These are phyloP conservation scores for Thunnus thynnus DNA, from an alignment of 2,113 vertebrate species.

Conservation along the genomic window DNA sequence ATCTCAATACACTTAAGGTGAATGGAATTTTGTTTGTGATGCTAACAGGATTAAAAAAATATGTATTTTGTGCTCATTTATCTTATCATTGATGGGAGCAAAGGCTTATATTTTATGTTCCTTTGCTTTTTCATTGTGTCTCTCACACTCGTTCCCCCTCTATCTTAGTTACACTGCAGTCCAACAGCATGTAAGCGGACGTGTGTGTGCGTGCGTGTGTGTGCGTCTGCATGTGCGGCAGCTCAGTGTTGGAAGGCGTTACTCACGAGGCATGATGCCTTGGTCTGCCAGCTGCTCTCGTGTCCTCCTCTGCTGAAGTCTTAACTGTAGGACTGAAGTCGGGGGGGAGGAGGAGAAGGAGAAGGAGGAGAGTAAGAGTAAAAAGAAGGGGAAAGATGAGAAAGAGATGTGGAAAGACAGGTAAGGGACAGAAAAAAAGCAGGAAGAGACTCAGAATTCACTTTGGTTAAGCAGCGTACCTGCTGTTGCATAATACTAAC, in stretches of 20 bases:
- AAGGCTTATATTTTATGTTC: neutral
- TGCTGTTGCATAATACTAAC: neutral
- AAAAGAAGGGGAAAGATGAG: constrained; percentile 31
- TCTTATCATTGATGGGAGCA: neutral
- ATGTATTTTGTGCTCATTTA: neutral
- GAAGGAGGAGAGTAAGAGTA: constrained; percentile 20
- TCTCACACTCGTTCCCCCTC: constrained; percentile 2
- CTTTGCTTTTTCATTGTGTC: neutral
- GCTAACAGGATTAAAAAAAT: too few relatives aligned
- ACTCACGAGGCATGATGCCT: constrained; percentile 98
- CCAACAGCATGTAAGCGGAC: constrained; percentile 5
- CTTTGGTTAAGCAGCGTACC: constrained; percentile 3
- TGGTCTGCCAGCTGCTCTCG: constrained; percentile 95
- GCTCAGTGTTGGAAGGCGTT: constrained; percentile 76
- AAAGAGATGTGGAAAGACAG: constrained; percentile 54
- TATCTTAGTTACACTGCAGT: constrained; percentile 11
- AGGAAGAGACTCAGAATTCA: constrained; percentile 63
- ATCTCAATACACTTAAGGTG: too few relatives aligned
- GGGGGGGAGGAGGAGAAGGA: constrained; percentile 34
- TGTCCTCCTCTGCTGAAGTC: constrained; percentile 97
- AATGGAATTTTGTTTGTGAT: too few relatives aligned
- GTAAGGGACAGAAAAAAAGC: constrained; percentile 62
- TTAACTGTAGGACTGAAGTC: constrained; percentile 95
- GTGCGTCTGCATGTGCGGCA: constrained; percentile 35
- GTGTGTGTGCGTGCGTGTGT: constrained; percentile 8